phyloP scores from a whole-genome alignment of 1,140 invertebrate species.

The Lysiphlebus fabarum region DNA sequence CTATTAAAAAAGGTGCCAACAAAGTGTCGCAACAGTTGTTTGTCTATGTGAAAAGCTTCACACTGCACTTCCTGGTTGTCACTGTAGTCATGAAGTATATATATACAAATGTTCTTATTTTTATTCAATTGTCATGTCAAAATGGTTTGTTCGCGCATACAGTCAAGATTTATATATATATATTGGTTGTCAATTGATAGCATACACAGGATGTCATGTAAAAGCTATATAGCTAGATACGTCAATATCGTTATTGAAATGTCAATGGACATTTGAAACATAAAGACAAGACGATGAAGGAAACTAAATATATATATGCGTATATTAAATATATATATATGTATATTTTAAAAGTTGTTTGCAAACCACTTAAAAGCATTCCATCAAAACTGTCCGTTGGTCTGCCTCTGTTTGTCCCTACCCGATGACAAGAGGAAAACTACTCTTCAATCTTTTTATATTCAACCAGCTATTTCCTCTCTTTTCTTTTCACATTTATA shows the following conservation, averaged over 20 bases:
- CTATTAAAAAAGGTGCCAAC: too few species aligned
- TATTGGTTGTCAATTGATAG: constrained; percentile 1
- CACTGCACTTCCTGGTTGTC: constrained; percentile 20
- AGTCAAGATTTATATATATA: constrained; percentile 2
- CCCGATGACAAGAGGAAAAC: constrained; percentile 20
- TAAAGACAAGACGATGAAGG: background rate
- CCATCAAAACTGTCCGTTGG: constrained; percentile 24
- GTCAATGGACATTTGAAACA: constrained; percentile 26
- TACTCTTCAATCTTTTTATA: constrained; percentile 11
- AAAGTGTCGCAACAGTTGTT: too few species aligned
- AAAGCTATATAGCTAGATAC: constrained; percentile 14
- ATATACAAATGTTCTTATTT: too few species aligned
- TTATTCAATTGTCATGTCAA: too few species aligned
- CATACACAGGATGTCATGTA: constrained; percentile 14
- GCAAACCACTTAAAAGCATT: constrained; percentile 31
- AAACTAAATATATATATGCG: constrained; percentile 13
- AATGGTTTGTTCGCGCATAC: background rate
- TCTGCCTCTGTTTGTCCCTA: constrained; percentile 26
- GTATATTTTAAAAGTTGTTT: constrained; percentile 27
- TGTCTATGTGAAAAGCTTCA: constrained; percentile 1
- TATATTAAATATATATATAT: too few species aligned
- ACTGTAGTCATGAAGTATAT: too few species aligned
- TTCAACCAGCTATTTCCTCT: background rate
- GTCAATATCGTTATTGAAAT: constrained; percentile 23
- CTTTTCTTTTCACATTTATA: too few species aligned